phyloP scores from a whole-genome alignment of 2,113 vertebrate species.

The Brachirus orientalis region DNA sequence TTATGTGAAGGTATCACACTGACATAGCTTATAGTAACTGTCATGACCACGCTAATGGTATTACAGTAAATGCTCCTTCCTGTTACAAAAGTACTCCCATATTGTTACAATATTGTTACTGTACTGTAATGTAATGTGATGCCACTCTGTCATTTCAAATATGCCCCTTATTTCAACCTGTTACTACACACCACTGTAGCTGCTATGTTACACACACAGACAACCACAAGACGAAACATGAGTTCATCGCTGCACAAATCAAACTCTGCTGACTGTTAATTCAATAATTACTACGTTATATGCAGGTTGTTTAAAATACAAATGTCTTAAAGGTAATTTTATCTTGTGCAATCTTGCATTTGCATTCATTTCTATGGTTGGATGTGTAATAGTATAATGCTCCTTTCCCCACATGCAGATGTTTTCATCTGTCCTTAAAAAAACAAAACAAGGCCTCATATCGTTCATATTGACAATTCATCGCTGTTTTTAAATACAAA shows the following conservation, averaged over 20 bases:
- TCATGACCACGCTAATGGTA: too few relatives aligned
- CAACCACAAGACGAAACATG: slow-evolving; percentile 4
- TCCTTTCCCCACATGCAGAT: not conserved
- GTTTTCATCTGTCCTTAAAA: slow-evolving; percentile 9
- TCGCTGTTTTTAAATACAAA: slow-evolving; percentile 40
- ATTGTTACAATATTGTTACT: too few relatives aligned
- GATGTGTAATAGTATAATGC: not conserved
- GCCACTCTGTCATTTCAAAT: too few relatives aligned
- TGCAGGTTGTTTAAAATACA: slow-evolving; percentile 21
- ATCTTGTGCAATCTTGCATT: not conserved
- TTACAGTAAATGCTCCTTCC: too few relatives aligned
- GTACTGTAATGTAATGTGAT: too few relatives aligned
- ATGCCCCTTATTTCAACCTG: too few relatives aligned
- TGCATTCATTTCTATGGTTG: slow-evolving; percentile 12
- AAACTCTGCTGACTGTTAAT: slow-evolving; percentile 3
- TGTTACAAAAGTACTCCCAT: too few relatives aligned
- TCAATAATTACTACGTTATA: slow-evolving; percentile 4
- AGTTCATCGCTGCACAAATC: too few relatives aligned
- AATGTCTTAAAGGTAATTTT: not conserved
- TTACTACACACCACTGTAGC: slow-evolving; percentile 15
- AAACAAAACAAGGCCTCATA: slow-evolving; percentile 46
- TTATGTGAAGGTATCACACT: too few relatives aligned
- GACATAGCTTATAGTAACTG: too few relatives aligned
- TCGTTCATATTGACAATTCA: slow-evolving; percentile 41
- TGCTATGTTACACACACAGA: slow-evolving; percentile 4